phyloP scores from a whole-genome alignment of 2,888 invertebrate species.

The Callosobruchus maculatus region DNA sequence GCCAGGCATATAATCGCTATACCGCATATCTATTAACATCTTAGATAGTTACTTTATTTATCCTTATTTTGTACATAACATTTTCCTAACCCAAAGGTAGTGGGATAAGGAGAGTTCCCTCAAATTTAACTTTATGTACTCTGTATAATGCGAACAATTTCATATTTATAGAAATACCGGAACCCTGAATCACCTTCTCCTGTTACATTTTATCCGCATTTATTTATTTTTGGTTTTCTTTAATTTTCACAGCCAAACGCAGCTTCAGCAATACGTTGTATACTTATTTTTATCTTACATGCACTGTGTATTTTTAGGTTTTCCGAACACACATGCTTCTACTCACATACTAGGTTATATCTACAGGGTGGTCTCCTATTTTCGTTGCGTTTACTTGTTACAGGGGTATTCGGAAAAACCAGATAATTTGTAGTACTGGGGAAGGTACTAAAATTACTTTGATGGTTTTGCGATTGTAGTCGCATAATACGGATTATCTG shows the following conservation, averaged over 20 bases:
- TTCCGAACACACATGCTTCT: slow-evolving; percentile 17
- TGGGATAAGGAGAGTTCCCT: slow-evolving; percentile 78
- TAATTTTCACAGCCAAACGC: slow-evolving; percentile 8
- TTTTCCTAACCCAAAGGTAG: slow-evolving; percentile 51
- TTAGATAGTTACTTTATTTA: slow-evolving; percentile 17
- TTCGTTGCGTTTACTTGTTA: background rate
- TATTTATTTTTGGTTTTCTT: slow-evolving; percentile 18
- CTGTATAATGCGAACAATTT: background rate
- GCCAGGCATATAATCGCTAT: slow-evolving; percentile 31
- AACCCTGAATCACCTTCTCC: slow-evolving; percentile 48
- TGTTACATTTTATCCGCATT: slow-evolving; percentile 36
- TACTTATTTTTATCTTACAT: background rate
- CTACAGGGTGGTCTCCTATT: background rate
- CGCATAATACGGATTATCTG: too few relatives aligned
- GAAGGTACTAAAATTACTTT: too few relatives aligned
- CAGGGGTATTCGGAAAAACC: too few relatives aligned
- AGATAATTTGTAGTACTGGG: too few relatives aligned
- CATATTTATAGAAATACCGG: slow-evolving; percentile 18
- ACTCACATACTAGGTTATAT: background rate
- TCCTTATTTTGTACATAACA: slow-evolving; percentile 27
- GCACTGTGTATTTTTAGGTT: slow-evolving; percentile 13
- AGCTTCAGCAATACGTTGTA: background rate
- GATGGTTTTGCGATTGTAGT: too few relatives aligned
- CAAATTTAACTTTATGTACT: slow-evolving; percentile 37
- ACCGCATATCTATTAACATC: slow-evolving; percentile 35